These are phyloP conservation scores for Holotrichia oblita DNA, from an alignment of 1,140 invertebrate genomes.

Conservation along the genomic window DNA sequence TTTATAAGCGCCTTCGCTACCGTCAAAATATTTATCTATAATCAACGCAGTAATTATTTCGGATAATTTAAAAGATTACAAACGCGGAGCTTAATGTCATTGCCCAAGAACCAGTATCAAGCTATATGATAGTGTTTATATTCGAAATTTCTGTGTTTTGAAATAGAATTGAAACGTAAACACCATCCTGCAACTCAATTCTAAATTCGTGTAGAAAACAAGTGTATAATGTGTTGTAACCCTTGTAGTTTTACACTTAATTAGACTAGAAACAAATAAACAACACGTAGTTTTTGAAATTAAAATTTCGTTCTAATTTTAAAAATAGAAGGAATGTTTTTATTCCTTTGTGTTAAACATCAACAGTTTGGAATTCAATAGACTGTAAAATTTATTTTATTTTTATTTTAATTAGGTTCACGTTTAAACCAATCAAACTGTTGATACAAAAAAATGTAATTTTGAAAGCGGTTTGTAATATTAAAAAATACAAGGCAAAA, in stretches of 20 bases:
- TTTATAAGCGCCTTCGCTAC: slow-evolving; percentile 6
- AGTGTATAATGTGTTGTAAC: neutral
- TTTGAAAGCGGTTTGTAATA: too few relatives aligned
- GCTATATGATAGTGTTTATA: too few relatives aligned
- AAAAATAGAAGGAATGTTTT: neutral
- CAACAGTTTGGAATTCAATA: too few relatives aligned
- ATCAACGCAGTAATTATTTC: slow-evolving; percentile 9
- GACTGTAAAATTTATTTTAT: too few relatives aligned
- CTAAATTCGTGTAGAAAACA: neutral
- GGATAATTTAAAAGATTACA: slow-evolving; percentile 21
- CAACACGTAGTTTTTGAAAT: neutral
- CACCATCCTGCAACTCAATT: neutral
- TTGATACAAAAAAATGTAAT: too few relatives aligned
- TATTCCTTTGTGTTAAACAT: neutral
- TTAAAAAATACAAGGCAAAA: too few relatives aligned
- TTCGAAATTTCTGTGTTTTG: slow-evolving; percentile 18
- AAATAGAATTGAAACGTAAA: slow-evolving; percentile 9
- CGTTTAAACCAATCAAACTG: too few relatives aligned
- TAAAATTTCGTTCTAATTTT: neutral
- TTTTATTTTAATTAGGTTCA: too few relatives aligned
- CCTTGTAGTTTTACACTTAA: slow-evolving; percentile 3
- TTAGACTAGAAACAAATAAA: slow-evolving; percentile 4
- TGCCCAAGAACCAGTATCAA: neutral
- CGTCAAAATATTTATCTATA: slow-evolving; percentile 25
- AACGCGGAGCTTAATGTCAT: neutral